Base-by-base conservation (phyloP, 2,113 vertebrate genomes). In the Dicaeum eximium region DNA sequence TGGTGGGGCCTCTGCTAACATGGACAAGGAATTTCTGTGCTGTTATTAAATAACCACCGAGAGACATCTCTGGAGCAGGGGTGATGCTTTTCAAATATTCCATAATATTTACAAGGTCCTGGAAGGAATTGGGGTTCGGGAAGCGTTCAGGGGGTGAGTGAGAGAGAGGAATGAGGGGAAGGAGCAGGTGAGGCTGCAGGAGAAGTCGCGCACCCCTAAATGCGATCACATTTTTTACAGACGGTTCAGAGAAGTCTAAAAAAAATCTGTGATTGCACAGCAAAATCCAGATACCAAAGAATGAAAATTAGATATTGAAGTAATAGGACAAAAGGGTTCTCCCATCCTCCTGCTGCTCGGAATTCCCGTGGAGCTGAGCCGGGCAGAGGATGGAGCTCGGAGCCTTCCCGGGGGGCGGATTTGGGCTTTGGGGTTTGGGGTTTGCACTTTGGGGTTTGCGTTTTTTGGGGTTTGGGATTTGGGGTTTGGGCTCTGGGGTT, bases 321-420 rank as follows among this genome's bases (percentile, higher is more conserved):
- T n/a, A n/a, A n/a, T n/a, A n/a, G n/a, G n/a, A n/a, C n/a, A n/a
- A 4, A 27, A 27, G 38, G 31, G 4, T 7, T 4, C 4, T 18
- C 58, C 4, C 58, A 0, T 1, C 7, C 48, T 15, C n/a, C 21
- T 10, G 1, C 57, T 10, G 47, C 69, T 40, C 7, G 13, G 0
- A 17, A 8, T n/a, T 1, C 7, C 31, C 3, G 1, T 0, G 21
- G n/a, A 3, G 25, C 45, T 1, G n/a, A 77, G 45, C 22, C 23
- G 5, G 10, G 3, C 21, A 9, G 13, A 0, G 11, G 35, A 1
- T 3, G 22, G 0, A 33, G 61, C 67, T 42, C 31, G 2, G 45
- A 73, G 61, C 62, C 17, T 7, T 30, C 47, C 75, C 0, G 3
- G 10, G 21, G 11, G n/a, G n/a, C n/a, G n/a, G n/a, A n/a, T n/a